Conservation (phyloP, 92 coral and sea anemone genomes). For the Bergia sp. region DNA sequence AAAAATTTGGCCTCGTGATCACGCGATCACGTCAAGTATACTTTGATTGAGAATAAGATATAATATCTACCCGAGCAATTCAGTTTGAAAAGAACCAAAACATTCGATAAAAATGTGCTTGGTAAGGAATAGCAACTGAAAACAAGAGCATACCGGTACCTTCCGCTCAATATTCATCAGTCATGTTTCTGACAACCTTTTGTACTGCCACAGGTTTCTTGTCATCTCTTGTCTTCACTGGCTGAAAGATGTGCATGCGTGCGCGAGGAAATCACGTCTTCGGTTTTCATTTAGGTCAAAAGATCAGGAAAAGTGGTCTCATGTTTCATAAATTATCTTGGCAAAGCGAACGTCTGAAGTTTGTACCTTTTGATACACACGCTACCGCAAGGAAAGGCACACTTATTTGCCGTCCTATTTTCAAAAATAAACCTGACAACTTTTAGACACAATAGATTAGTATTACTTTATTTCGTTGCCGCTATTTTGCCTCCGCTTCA, state of each 20-base stretch:
- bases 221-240: neutral
- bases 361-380: neutral
- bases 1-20: neutral
- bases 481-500: neutral
- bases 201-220: neutral
- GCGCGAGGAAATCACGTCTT: slow-evolving; percentile 30
- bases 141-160: neutral
- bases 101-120: neutral
- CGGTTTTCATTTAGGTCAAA: slow-evolving; percentile 17
- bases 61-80: neutral
- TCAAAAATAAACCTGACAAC: neutral
- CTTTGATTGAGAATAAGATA: neutral
- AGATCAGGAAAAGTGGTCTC: slow-evolving; percentile 14
- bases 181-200: neutral
- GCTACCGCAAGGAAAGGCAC: neutral
- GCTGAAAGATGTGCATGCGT: slow-evolving; percentile 13
- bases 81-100: neutral
- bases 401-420: neutral
- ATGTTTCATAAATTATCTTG: slow-evolving; percentile 4
- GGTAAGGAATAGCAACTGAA: neutral
- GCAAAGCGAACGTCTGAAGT: neutral
- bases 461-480: no score
- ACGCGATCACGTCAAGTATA: slow-evolving; percentile 9
- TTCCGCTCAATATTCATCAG: no score
- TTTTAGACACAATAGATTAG: neutral